Base-by-base conservation (phyloP, 2,797 vertebrate species). In the Melanotaenia maccullochi region DNA sequence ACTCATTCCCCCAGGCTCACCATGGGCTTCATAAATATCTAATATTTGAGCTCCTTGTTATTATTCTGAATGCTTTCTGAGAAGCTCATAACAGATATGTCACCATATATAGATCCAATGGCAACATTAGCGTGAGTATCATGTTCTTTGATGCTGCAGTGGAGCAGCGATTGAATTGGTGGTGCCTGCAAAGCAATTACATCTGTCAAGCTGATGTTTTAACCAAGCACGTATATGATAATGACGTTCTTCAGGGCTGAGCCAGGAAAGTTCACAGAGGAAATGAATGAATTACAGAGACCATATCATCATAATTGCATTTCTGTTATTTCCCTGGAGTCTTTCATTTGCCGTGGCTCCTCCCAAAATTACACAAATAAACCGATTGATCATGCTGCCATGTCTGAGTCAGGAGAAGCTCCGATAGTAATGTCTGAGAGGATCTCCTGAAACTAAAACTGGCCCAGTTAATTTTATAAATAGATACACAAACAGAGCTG, bases 251-350 rank as follows among this genome's bases (percentile, higher is more conserved):
- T 56, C 3, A 2, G 57, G 59, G 38, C 65, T 63, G 51, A 16
- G 36, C 8, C 4, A 13, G 36, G 14, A 32, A 20, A 55, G 28
- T 60, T 65, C 36, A 16, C 61, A 0, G 0, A 82, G 71, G 71
- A 85, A 77, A 83, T 79, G 54, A 78, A 78, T 73, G 63, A 67
- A 74, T 81, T 76, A 79, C 69, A 5, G 33, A 64, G 16, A 76
- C 62, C 49, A 24, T 60, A 66, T 77, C 66, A 36, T 33, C 30
- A 2, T 87, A 74, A 85, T 79, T 71, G 16, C 20, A 78, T 81
- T 81, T 51, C 44, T 52, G 71, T 87, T 82, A 81, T 82, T 85
- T 81, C 85, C 81, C 83, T 0, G 1, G 69, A 75, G 76, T 44
- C 42, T 11, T n/a, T 79, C 4, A 12, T 78, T 79, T 65, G 33